phyloP scores from a whole-genome alignment of 2,113 vertebrate genomes.

The Cyanoderma ruficeps region DNA sequence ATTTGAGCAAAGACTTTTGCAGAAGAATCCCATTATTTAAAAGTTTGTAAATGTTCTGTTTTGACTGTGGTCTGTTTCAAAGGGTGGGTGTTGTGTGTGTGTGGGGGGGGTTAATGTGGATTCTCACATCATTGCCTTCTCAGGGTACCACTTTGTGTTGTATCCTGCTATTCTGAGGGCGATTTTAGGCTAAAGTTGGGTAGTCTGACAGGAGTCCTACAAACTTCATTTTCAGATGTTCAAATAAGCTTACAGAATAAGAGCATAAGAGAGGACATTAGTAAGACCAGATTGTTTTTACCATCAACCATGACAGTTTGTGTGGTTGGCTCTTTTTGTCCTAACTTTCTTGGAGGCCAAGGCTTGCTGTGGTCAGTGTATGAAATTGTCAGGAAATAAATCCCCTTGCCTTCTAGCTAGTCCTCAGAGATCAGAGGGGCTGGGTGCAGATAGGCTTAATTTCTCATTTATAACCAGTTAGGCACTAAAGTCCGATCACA shows the following conservation, averaged over 20 bases:
- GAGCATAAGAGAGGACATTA: not conserved
- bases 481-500: rapidly evolving
- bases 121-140: not conserved
- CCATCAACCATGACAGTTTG: not conserved
- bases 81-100: not conserved
- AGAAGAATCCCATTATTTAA: not conserved
- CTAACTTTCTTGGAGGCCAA: not conserved
- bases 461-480: not conserved
- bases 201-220: not conserved
- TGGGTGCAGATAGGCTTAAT: not conserved
- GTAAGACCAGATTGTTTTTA: not conserved
- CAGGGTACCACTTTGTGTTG: not conserved
- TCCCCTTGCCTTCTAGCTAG: not conserved
- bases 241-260: not conserved
- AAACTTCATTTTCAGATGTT: not conserved
- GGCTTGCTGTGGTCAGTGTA: not conserved
- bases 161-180: not conserved
- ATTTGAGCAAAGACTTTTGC: not conserved
- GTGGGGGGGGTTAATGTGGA: not conserved
- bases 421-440: not conserved
- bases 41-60: not conserved
- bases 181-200: not conserved
- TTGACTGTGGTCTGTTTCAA: not conserved
- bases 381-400: not conserved
- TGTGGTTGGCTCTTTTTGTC: not conserved